These are phyloP conservation scores for Oreochromis niloticus DNA, from an alignment of 2,113 vertebrate genomes.

Conservation along the genomic window DNA sequence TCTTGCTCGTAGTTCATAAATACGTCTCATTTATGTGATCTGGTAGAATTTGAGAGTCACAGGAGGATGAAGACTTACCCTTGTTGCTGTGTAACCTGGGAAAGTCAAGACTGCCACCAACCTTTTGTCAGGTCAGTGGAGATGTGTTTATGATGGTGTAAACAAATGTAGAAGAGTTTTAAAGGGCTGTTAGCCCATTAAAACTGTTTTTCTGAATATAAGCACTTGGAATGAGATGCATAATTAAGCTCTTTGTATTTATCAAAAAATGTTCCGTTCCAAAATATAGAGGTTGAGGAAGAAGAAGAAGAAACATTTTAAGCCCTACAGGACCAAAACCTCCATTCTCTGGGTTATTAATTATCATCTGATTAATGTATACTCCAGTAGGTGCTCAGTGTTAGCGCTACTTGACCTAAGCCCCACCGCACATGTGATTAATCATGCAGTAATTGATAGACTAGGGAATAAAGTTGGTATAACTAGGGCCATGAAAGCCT, in stretches of 20 bases:
- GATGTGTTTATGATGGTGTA: background rate
- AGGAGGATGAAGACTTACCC: background rate
- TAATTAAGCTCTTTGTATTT: background rate
- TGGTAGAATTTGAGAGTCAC: background rate
- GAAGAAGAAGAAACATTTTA: background rate
- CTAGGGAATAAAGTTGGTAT: background rate
- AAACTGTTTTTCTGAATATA: background rate
- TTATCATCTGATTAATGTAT: conserved; percentile 7
- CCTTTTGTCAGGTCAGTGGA: background rate
- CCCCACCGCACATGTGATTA: background rate
- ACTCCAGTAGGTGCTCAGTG: background rate
- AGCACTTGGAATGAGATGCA: background rate
- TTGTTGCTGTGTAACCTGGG: background rate
- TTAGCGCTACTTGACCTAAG: conserved; percentile 5
- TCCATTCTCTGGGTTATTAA: background rate
- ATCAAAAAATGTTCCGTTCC: background rate
- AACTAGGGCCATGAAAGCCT: background rate
- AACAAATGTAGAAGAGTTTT: background rate
- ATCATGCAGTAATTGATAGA: conserved; percentile 21
- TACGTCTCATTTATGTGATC: background rate
- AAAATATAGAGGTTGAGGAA: background rate
- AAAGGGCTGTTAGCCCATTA: background rate
- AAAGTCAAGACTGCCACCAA: background rate
- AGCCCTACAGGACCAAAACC: background rate
- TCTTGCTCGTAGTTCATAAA: background rate